phyloP scores from a whole-genome alignment of 2,113 vertebrate species.

The Stegostoma tigrinum region DNA sequence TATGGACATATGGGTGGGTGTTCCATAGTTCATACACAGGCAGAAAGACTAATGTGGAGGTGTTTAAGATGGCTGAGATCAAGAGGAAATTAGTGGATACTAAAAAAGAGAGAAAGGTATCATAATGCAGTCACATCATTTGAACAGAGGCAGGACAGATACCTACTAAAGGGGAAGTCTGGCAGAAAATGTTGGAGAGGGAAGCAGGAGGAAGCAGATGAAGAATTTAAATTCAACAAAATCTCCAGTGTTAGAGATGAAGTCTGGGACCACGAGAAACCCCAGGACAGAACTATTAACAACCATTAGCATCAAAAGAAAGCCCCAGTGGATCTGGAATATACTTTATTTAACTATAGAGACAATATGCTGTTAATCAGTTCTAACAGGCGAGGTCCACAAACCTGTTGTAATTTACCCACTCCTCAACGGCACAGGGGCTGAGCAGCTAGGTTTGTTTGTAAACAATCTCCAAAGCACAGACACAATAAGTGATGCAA shows the following conservation, averaged over 20 bases:
- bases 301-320: background rate
- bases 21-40: too few species aligned
- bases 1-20: too few species aligned
- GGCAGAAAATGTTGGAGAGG: too few species aligned
- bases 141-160: too few species aligned
- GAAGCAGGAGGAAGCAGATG: too few species aligned
- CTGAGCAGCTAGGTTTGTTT: background rate
- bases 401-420: background rate
- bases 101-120: too few species aligned
- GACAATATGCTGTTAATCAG: background rate
- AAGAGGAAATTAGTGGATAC: too few species aligned
- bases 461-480: background rate
- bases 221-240: background rate
- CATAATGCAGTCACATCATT: too few species aligned
- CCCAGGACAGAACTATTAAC: background rate
- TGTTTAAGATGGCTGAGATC: too few species aligned
- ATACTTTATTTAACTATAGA: background rate
- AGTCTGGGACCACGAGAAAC: background rate
- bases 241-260: background rate
- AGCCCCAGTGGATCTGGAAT: background rate
- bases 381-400: background rate
- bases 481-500: background rate
- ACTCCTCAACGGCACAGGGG: background rate
- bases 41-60: too few species aligned
- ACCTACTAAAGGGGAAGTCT: too few species aligned